Conservation (phyloP, 2,113 vertebrate genomes). For the Haplochromis burtoni region DNA sequence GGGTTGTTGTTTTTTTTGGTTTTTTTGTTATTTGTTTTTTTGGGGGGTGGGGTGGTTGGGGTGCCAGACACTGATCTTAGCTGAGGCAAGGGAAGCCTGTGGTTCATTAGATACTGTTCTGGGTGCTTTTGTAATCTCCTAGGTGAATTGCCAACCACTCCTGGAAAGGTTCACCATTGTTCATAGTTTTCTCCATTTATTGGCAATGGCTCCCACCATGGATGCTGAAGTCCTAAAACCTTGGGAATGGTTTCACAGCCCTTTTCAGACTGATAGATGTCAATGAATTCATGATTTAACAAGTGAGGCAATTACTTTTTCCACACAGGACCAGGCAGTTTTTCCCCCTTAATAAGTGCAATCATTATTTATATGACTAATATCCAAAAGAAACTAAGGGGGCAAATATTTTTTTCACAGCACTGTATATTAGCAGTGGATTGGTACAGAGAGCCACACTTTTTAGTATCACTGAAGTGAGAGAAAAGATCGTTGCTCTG, state of each 20-base stretch:
- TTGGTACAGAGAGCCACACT: background rate
- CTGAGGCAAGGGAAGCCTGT: background rate
- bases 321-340: background rate
- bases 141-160: background rate
- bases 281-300: background rate
- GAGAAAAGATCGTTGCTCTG: background rate
- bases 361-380: background rate
- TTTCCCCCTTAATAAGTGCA: fast-evolving
- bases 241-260: background rate
- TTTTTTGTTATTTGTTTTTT: background rate
- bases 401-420: fast-evolving
- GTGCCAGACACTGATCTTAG: background rate
- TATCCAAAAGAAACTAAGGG: background rate
- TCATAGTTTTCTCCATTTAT: background rate
- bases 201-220: background rate
- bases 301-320: background rate
- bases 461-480: background rate
- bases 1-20: fast-evolving
- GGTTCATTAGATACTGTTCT: background rate
- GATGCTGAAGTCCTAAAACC: background rate
- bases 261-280: background rate
- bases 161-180: background rate
- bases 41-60: background rate
- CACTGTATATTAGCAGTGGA: background rate
- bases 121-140: background rate